Evolutionary conservation across 2,113 vertebrate genomes (phyloP).

Genomic region (Calidris pugnax): DNA sequence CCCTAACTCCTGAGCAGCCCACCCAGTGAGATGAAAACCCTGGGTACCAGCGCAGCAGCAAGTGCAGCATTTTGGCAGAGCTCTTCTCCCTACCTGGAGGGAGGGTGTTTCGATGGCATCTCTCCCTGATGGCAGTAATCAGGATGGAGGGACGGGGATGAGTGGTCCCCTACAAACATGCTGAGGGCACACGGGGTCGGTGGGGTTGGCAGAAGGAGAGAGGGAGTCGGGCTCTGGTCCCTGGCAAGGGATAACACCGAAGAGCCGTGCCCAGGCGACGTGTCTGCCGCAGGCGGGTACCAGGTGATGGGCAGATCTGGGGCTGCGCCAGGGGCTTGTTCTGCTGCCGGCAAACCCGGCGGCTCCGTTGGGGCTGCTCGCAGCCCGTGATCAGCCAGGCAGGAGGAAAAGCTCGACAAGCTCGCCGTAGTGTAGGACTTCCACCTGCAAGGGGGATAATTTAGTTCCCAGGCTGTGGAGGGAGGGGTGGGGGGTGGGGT

Average conservation of each 20-base stretch:
- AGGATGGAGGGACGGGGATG: background rate
- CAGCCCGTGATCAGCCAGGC: background rate
- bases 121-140: background rate
- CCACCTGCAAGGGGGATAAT: background rate
- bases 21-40: background rate
- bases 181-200: fast-evolving
- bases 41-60: background rate
- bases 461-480: background rate
- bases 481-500: background rate
- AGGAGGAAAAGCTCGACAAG: background rate
- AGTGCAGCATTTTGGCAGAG: background rate
- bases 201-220: background rate
- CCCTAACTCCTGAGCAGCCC: background rate
- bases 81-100: background rate
- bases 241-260: fast-evolving
- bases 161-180: background rate
- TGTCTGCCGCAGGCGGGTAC: background rate
- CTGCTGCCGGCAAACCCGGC: fast-evolving
- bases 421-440: background rate
- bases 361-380: background rate
- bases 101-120: background rate
- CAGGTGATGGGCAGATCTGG: background rate
- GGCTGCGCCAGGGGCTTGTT: background rate
- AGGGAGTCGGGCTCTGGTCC: fast-evolving
- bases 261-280: fast-evolving